A percentile compares a stretch with the other conserved stretches of the same genome.
Conservation (phyloP, 2,797 vertebrate genomes). For the Lagodon rhomboides region DNA sequence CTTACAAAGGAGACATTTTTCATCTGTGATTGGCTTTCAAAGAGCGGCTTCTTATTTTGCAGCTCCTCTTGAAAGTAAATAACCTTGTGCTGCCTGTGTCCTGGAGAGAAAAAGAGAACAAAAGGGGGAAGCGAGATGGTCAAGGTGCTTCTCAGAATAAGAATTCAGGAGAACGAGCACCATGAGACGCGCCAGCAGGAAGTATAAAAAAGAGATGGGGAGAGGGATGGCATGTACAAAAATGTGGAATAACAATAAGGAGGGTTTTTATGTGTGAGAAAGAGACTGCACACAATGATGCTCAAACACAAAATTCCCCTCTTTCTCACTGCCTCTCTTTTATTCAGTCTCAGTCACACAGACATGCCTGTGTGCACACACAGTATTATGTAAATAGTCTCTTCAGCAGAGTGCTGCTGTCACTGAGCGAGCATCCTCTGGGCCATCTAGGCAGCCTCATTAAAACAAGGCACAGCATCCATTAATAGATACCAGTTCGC, state of each 20-base stretch:
- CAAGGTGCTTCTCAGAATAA: constrained; percentile 72
- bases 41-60: constrained; percentile 31
- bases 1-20: constrained; percentile 15
- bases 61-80: constrained; percentile 65
- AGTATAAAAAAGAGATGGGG: constrained; percentile 58
- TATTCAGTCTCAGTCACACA: constrained; percentile 81
- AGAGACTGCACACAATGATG: constrained; percentile 79
- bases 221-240: constrained; percentile 73
- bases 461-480: constrained; percentile 85
- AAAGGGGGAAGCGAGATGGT: constrained; percentile 62
- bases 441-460: constrained; percentile 87
- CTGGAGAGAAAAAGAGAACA: constrained; percentile 60
- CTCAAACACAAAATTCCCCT: constrained; percentile 78
- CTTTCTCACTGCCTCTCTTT: constrained; percentile 76
- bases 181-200: constrained; percentile 66
- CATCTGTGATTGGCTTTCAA: constrained; percentile 41
- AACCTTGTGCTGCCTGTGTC: constrained; percentile 62
- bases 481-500: constrained; percentile 77
- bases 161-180: constrained; percentile 55
- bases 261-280: constrained; percentile 75
- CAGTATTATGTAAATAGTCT: constrained; percentile 88
- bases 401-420: constrained; percentile 83
- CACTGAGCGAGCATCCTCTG: constrained; percentile 83
- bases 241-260: constrained; percentile 85
- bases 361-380: constrained; percentile 80